Conservation (phyloP, 2,888 invertebrate genomes). For the Orthosia incerta region DNA sequence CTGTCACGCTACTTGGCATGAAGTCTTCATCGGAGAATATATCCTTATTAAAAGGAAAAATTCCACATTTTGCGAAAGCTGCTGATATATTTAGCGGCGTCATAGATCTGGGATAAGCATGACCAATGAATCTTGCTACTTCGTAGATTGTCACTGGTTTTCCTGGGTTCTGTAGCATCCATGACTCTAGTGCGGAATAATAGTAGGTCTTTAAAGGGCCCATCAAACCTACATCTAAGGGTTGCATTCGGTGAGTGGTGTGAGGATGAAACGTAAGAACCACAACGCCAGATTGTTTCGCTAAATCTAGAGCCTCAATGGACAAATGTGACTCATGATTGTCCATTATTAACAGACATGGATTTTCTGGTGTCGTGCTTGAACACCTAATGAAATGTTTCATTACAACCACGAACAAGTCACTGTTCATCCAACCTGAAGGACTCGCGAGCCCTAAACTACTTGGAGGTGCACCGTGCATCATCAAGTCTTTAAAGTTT, state of each 20-base stretch:
- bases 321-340: conserved; percentile 12
- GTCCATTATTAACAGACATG: conserved; percentile 10
- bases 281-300: conserved; percentile 4
- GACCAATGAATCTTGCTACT: conserved; percentile 5
- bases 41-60: conserved; percentile 13
- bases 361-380: conserved; percentile 14
- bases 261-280: neutral
- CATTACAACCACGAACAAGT: conserved; percentile 5
- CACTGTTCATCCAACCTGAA: conserved; percentile 2
- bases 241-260: conserved; percentile 2
- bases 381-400: conserved; percentile 3
- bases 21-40: conserved; percentile 6
- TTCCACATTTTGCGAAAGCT: conserved; percentile 7
- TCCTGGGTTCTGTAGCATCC: conserved; percentile 5
- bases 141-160: conserved; percentile 8
- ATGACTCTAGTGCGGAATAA: conserved; percentile 4
- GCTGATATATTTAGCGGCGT: conserved; percentile 5
- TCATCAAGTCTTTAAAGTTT: conserved; percentile 2
- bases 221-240: conserved; percentile 9
- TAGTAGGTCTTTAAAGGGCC: conserved; percentile 3
- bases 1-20: conserved; percentile 8
- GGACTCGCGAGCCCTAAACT: conserved; percentile 8
- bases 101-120: conserved; percentile 11
- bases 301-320: conserved; percentile 12
- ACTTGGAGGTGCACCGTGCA: conserved; percentile 2